These are phyloP conservation scores for Platalea minor DNA, from an alignment of 2,797 vertebrate species.

Conservation along the genomic window DNA sequence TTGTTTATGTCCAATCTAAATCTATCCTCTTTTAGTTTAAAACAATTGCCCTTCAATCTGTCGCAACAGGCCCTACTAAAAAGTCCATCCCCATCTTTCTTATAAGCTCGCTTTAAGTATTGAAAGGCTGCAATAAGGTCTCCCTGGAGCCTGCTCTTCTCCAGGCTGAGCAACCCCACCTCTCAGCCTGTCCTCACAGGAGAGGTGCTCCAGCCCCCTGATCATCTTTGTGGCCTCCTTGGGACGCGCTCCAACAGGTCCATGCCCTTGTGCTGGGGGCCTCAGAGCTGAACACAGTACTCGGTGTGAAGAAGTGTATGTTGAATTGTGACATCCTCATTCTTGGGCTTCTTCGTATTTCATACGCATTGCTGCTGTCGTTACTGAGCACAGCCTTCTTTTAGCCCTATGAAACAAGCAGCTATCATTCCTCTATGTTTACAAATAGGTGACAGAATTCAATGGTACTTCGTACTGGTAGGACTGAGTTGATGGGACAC, in stretches of 20 bases:
- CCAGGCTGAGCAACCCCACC: not conserved
- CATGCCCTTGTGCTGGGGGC: rapidly evolving
- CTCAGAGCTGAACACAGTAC: not conserved
- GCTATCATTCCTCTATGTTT: not conserved
- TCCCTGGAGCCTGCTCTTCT: not conserved
- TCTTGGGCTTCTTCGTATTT: not conserved
- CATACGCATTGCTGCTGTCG: not conserved
- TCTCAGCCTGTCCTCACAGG: not conserved
- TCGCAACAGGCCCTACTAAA: too few relatives aligned
- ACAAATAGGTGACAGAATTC: not conserved
- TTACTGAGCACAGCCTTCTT: not conserved
- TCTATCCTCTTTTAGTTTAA: not conserved
- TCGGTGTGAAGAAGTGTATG: not conserved
- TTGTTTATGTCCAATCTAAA: not conserved
- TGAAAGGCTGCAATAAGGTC: not conserved
- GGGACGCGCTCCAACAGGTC: rapidly evolving
- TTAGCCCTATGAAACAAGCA: not conserved
- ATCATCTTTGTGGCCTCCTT: too few relatives aligned
- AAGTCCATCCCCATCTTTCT: not conserved
- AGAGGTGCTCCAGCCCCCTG: not conserved
- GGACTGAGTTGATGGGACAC: not conserved
- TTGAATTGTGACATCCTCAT: not conserved
- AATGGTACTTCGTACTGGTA: not conserved
- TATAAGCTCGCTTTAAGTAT: not conserved
- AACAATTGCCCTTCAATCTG: rapidly evolving